These are phyloP conservation scores for Agriopis marginaria DNA, from an alignment of 2,888 invertebrate genomes.

Conservation along the genomic window DNA sequence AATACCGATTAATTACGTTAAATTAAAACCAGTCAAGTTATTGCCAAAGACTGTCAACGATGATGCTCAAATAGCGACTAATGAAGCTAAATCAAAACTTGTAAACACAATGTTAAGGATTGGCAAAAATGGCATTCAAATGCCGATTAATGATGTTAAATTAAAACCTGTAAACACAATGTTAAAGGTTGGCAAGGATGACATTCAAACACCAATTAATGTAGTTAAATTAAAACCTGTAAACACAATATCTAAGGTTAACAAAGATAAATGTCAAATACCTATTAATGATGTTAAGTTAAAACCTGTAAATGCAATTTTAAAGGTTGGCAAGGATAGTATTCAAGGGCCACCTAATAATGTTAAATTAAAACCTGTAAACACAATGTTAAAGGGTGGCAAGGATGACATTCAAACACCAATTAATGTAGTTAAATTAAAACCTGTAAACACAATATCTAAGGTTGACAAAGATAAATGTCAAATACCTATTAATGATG, in stretches of 20 bases:
- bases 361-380: neutral
- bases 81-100: neutral
- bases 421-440: too few species aligned
- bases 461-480: too few species aligned
- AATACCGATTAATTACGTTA: neutral
- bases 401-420: too few species aligned
- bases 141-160: neutral
- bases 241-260: neutral
- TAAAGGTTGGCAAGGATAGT: neutral
- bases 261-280: neutral
- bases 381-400: neutral
- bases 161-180: slow-evolving; percentile 1
- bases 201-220: neutral
- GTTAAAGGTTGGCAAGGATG: neutral
- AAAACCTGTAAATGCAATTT: neutral
- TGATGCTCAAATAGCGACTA: neutral
- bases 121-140: neutral
- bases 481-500: too few species aligned
- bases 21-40: neutral
- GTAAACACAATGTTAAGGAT: neutral
- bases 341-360: neutral
- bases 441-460: too few species aligned
- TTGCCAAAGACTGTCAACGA: neutral
- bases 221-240: neutral
- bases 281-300: neutral